These are phyloP conservation scores for Corythoichthys haematopterus DNA, from an alignment of 2,113 vertebrate species.

Conservation along the genomic window DNA sequence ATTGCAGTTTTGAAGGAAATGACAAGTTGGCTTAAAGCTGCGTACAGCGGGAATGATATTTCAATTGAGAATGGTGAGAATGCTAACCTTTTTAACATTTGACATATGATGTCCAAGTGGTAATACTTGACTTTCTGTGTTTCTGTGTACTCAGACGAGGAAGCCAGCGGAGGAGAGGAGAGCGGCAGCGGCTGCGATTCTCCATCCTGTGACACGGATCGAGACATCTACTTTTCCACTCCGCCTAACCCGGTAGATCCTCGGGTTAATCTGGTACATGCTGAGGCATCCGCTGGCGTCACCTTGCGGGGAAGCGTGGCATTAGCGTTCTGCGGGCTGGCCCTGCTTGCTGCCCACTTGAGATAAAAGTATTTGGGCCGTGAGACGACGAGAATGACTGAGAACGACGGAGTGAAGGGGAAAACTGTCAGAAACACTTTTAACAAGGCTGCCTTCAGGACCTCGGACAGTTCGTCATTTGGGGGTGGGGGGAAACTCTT, in stretches of 20 bases:
- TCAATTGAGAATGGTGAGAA: conserved; percentile 80
- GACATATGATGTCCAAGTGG: accelerated
- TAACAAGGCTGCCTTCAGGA: conserved; percentile 71
- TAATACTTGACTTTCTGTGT: neutral
- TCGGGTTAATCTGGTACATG: conserved; percentile 29
- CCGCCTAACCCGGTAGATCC: conserved; percentile 51
- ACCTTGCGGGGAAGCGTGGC: conserved; percentile 41
- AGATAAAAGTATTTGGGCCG: conserved; percentile 65
- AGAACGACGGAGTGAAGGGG: conserved; percentile 50
- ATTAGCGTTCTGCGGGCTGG: conserved; percentile 54
- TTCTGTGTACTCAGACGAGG: conserved; percentile 72
- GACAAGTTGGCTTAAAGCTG: conserved; percentile 90
- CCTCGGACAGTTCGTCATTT: conserved; percentile 58
- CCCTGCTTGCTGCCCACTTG: conserved; percentile 56
- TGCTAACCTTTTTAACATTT: too few relatives aligned
- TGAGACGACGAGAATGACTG: conserved; percentile 32
- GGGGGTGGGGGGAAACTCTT: conserved; percentile 50
- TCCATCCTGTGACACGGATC: conserved; percentile 70
- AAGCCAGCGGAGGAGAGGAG: conserved; percentile 79
- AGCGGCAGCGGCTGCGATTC: conserved; percentile 89
- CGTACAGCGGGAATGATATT: conserved; percentile 87
- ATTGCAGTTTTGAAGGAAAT: conserved; percentile 86
- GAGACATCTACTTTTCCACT: conserved; percentile 79
- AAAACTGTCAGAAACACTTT: conserved; percentile 66
- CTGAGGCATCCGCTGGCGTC: conserved; percentile 8